Percentiles rank a stretch among this genome's conserved stretches.
Conservation (phyloP, 2,888 invertebrate genomes). For the Drosophila recens region DNA sequence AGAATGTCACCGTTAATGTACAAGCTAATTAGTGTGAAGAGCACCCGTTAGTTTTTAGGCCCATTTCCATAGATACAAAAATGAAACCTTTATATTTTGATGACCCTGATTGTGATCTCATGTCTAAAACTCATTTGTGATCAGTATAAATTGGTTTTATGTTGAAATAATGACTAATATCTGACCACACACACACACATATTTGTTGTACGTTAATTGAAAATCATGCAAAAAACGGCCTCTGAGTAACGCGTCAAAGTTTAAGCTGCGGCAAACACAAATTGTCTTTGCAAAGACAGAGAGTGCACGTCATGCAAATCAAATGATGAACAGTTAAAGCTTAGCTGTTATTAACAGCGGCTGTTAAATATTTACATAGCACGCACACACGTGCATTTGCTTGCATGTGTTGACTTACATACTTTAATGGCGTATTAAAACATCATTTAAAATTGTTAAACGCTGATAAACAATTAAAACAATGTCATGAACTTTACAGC, state of each 20-base stretch:
- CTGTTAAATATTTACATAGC: constrained; percentile 1
- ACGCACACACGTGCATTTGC: neutral
- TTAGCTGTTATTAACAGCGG: constrained; percentile 14
- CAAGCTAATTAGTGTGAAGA: constrained; percentile 70
- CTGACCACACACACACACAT: constrained; percentile 28
- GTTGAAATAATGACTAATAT: constrained; percentile 66
- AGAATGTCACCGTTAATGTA: constrained; percentile 75
- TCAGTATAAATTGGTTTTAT: constrained; percentile 61
- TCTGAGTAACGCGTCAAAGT: constrained; percentile 62
- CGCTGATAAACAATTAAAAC: constrained; percentile 42
- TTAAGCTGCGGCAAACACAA: constrained; percentile 14
- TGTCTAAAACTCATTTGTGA: constrained; percentile 53
- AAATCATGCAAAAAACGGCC: constrained; percentile 48
- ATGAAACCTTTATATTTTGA: constrained; percentile 11
- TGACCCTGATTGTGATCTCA: constrained; percentile 68
- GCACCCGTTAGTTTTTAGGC: constrained; percentile 23
- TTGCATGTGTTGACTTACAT: neutral
- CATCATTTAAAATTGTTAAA: constrained; percentile 30
- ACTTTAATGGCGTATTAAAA: constrained; percentile 26
- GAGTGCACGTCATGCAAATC: neutral
- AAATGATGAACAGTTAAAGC: neutral
- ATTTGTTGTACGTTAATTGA: constrained; percentile 55
- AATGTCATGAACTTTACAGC: constrained; percentile 64
- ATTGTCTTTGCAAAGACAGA: constrained; percentile 26
- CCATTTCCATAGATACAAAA: constrained; percentile 7